Evolutionary conservation across 2,113 vertebrate species (phyloP), one percentile per base, ranked within the genome.

Genomic region (Cynoglossus semilaevis): DNA sequence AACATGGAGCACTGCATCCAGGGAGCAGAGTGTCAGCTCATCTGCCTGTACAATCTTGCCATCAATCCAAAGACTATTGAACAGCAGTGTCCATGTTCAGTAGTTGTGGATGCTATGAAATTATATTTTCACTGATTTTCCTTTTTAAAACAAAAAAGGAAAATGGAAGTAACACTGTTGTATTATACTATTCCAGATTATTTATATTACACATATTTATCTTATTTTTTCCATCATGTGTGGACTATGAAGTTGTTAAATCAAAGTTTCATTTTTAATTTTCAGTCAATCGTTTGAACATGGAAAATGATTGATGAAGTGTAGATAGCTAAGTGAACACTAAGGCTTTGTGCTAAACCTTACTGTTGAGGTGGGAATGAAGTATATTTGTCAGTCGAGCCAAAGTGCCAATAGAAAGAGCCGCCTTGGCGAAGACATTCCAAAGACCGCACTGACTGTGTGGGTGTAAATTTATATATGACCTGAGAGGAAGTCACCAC

Each of bases 141-240:
- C 72, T 58, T 6, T 4, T 2, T 29, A 6, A 29, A 29, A n/a
- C n/a, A 29, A 54, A 8, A 55, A 52, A 13, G 66, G 53, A 52
- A 72, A 70, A 65, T 38, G 34, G 34, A 42, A 62, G 62, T 44
- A 69, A 74, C 40, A 38, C 50, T 85, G 72, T 48, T 82, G 54
- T 84, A 66, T 67, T 56, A 70, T 72, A 77, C 22, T 72, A 62
- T 78, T 72, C 38, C 63, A 82, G 49, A 81, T 57, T 91, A 90
- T 90, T 90, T 91, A 90, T 89, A 84, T 76, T 45, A 70, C 19
- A 37, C 9, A 75, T 85, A 83, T 89, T 88, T 88, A 86, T 84
- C 72, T 58, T 45, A 52, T 67, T 67, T 67, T 70, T 70, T 71
- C 18, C 53, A 61, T 66, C 17, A 11, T 53, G 9, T 58, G 67